Base-by-base conservation (phyloP, 2,113 vertebrate species). In the Xiphophorus hellerii region DNA sequence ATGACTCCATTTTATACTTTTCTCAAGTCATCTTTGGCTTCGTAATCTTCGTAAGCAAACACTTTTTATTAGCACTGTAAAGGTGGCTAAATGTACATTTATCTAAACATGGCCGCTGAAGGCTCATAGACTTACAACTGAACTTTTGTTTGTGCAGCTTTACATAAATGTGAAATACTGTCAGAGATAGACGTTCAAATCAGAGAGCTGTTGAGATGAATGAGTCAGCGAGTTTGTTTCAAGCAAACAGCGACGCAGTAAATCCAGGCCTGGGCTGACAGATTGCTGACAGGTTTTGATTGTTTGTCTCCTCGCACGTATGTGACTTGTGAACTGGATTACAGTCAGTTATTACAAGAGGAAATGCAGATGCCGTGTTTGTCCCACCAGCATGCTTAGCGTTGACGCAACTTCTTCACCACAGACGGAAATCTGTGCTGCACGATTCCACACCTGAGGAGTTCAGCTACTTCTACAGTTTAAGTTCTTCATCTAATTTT, bases 301-400 rank as follows among this genome's bases (percentile, higher is more conserved):
- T 69, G 64, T 78, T 83, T 80, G 66, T 51, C 77, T 78, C 58
- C 65, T 69, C 72, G 20, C 66, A 28, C 28, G 44, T 37, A 22
- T 39, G 10, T 64, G 17, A 58, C 42, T 37, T 66, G 27, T 37
- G 37, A 64, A 42, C 73, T 71, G 44, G 60, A 66, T 17, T 29
- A 13, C 3, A 66, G 65, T 65, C 74, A 64, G 30, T 44, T 71
- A 27, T 66, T 58, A 44, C 61, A 51, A 25, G 22, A 39, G 35
- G 62, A 58, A 44, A 58, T 54, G 30, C 69, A 63, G n/a, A n/a
- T n/a, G 28, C 25, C 60, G 58, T 76, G 61, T 69, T 69, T 77
- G 39, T 35, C 33, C 62, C 39, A 42, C 39, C 39, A 15, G 12
- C 39, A 76, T 37, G 65, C 28, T 63, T 33, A 25, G 60, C 62